Evolutionary conservation across 2,888 invertebrate species (phyloP).

Genomic region (Dynastes tityus): DNA sequence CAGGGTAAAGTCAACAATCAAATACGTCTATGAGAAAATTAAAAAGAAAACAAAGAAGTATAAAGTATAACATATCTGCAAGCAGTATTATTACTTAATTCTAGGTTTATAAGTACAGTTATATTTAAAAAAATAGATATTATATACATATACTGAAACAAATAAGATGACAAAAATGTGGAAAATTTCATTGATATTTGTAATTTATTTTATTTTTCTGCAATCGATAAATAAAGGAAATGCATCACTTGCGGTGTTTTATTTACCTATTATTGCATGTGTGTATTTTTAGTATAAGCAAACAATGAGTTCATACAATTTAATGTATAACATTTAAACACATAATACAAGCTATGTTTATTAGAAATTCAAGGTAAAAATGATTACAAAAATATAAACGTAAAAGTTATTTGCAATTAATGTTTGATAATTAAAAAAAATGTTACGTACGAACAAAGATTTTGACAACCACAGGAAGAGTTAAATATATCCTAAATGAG

Average conservation of each 20-base stretch:
- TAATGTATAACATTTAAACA: too few relatives aligned
- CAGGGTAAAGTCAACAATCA: constrained; percentile 54
- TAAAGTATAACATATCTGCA: constrained; percentile 50
- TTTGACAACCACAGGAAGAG: too few relatives aligned
- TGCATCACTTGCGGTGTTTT: constrained; percentile 36
- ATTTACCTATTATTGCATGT: constrained; percentile 1
- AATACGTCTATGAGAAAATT: constrained; percentile 35
- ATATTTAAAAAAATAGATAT: constrained; percentile 32
- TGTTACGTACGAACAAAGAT: too few relatives aligned
- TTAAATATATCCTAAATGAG: too few relatives aligned
- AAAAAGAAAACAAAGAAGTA: constrained; percentile 34
- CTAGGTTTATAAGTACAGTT: constrained; percentile 43
- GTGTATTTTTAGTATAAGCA: too few relatives aligned
- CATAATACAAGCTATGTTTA: too few relatives aligned
- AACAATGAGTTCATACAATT: too few relatives aligned
- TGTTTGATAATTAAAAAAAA: too few relatives aligned
- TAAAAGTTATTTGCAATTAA: too few relatives aligned
- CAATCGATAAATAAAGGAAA: constrained; percentile 46
- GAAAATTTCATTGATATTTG: constrained; percentile 35
- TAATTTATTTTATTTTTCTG: constrained; percentile 50
- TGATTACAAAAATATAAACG: too few relatives aligned
- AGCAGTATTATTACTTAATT: constrained; percentile 52
- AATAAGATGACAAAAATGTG: constrained; percentile 19
- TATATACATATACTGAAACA: constrained; percentile 31
- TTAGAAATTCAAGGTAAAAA: too few relatives aligned